Conservation (phyloP, 2,888 invertebrate species). For the Trichogramma dendrolimi region DNA sequence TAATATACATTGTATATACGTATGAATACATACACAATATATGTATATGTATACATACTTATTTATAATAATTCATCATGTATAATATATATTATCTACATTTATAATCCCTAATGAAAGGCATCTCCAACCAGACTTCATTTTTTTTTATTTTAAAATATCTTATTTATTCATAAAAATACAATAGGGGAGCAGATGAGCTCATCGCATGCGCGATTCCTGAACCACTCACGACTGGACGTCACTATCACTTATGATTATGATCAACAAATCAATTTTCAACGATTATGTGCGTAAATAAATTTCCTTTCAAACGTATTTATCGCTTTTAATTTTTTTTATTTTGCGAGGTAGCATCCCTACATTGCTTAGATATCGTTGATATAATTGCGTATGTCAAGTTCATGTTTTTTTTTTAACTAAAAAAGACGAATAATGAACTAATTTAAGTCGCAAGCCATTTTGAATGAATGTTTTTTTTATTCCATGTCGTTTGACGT, state of each 20-base stretch:
- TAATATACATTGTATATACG: slow-evolving; percentile 39
- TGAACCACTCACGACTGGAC: slow-evolving; percentile 34
- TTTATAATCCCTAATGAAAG: slow-evolving; percentile 53
- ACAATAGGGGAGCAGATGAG: slow-evolving; percentile 37
- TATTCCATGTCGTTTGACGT: slow-evolving; percentile 11
- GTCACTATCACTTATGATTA: slow-evolving; percentile 16
- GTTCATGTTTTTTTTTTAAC: no score
- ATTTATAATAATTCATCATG: slow-evolving; percentile 50
- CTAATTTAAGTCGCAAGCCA: slow-evolving; percentile 7
- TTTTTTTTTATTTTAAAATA: slow-evolving; percentile 51
- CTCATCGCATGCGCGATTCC: slow-evolving; percentile 4
- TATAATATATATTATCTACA: slow-evolving; percentile 52
- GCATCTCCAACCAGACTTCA: slow-evolving; percentile 54
- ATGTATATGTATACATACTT: slow-evolving; percentile 49
- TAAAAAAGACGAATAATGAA: background rate
- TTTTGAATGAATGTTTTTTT: slow-evolving; percentile 20
- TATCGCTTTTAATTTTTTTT: slow-evolving; percentile 1
- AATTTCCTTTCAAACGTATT: slow-evolving; percentile 4
- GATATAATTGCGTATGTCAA: no score
- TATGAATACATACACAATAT: slow-evolving; percentile 38
- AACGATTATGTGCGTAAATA: slow-evolving; percentile 6
- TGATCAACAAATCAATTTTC: slow-evolving; percentile 5
- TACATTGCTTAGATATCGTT: no score
- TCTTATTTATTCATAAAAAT: slow-evolving; percentile 54
- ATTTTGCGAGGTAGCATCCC: slow-evolving; percentile 8